Evolutionary conservation across 2,113 vertebrate genomes (phyloP), one percentile per base, ranked within the genome.

Genomic region (Agelaius phoeniceus): DNA sequence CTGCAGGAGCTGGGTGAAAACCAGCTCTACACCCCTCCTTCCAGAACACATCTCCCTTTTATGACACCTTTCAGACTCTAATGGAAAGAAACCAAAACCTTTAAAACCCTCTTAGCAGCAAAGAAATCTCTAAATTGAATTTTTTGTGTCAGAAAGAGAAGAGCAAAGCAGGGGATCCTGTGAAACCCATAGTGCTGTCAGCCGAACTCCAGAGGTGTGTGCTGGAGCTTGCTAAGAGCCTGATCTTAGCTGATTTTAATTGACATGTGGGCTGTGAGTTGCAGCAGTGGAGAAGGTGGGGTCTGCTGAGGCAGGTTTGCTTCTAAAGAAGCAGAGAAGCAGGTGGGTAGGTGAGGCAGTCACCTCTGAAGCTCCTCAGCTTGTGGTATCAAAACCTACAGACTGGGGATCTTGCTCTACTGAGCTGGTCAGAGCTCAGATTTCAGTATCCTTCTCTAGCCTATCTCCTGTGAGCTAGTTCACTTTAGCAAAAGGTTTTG

Each of bases 131-230:
- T 21, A 33, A 63, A 63, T 37, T 21, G 15, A 51, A 57, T 33
- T 10, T 7, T 82, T 85, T 59, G 57, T 7, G 2, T 17, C 1
- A 2, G 18, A 30, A 75, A 57, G 17, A 73, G 33, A 77, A 59
- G 6, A 3, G 8, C 6, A 24, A 3, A 2, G 37, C 20, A 35
- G 7, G 5, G 5, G 3, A 1, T 33, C 24, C 19, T 7, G 5
- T 59, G 69, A 78, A 75, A 59, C 27, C 22, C 26, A 5, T 41
- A 7, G 46, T 1, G 23, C n/a, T 7, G 3, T 4, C n/a, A 87
- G 39, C 37, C 55, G 37, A 6, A 27, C 28, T 87, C 51, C 5
- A 2, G 26, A 78, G 61, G 15, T 57, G 30, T 31, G 39, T 28
- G 9, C n/a, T 73, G 57, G 24, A 14, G 28, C 6, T 84, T 22